Base-by-base conservation (phyloP, 2,888 invertebrate species). In the Psococerastis gibbosa region DNA sequence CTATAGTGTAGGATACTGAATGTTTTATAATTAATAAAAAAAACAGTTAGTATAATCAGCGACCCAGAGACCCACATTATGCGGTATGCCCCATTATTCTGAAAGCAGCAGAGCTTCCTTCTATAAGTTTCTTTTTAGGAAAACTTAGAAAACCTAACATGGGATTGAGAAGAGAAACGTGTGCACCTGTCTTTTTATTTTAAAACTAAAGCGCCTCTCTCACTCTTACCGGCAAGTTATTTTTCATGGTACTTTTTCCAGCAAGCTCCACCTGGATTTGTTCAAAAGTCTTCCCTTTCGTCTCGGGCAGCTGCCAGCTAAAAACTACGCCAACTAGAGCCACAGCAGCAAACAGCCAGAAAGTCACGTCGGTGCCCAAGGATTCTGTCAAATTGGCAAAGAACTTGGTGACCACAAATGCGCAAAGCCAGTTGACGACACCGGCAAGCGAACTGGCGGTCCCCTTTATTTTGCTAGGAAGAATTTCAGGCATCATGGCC, bases 401-500 rank as follows among this genome's bases (percentile, higher is more conserved):
- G 31, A 45, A 23, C 41, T 47, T 47, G 3, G 60, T 59, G 20
- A 61, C 52, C 33, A 60, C 44, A 49, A 62, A 62, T 22, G 57
- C 56, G 34, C 52, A 49, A 18, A 51, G 49, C 60, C 57, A 60
- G 47, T 59, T 65, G 45, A 54, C 53, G 46, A 58, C 54, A 13
- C 61, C 56, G 6, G 60, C 60, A 41, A 64, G 52, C 18, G 60
- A 61, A 48, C 59, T 57, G 2, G 63, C 66, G 50, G 45, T 50
- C 22, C 48, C 60, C 51, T 57, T 58, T 6, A 55, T 64, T 45
- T 61, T 52, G 3, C 57, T 47, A 51, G 67, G 57, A 51, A 68
- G 53, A 23, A 63, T 49, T 51, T 64, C 64, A 15, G 64, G 51
- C 57, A 61, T 58, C 52, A 63, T 55, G 34, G 61, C 51, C 62